phyloP scores from a whole-genome alignment of 2,888 invertebrate species.

The Lasioglossum malachurum region DNA sequence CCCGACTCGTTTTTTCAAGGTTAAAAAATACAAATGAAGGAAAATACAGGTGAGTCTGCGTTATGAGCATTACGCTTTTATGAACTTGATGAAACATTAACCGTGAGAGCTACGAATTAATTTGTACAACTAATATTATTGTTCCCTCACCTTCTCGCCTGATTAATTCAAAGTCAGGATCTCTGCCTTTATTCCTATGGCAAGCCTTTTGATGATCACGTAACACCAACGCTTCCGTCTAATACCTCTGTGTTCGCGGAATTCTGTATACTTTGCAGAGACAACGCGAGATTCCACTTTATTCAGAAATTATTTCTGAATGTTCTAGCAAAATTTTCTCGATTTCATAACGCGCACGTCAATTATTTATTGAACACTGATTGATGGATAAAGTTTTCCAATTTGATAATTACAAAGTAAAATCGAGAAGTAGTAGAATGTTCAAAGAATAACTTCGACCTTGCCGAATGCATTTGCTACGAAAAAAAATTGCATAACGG shows the following conservation, averaged over 20 bases:
- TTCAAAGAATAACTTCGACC: neutral
- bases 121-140: neutral
- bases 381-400: neutral
- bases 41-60: neutral
- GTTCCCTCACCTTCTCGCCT: neutral
- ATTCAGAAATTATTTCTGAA: neutral
- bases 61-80: neutral
- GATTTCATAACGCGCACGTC: neutral
- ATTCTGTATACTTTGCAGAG: neutral
- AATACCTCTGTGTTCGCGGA: neutral
- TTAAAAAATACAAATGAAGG: neutral
- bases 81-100: neutral
- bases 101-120: neutral
- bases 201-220: neutral
- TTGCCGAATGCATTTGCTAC: neutral
- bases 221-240: neutral
- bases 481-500: neutral
- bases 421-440: neutral
- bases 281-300: neutral
- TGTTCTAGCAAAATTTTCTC: neutral
- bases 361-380: neutral
- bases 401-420: neutral
- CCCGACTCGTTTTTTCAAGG: neutral
- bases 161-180: slow-evolving; percentile 27
- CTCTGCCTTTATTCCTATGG: neutral